A percentile compares a stretch with the other conserved stretches of the same genome.
These are phyloP conservation scores for Lathamus discolor DNA, from an alignment of 2,113 vertebrate species.

Conservation along the genomic window DNA sequence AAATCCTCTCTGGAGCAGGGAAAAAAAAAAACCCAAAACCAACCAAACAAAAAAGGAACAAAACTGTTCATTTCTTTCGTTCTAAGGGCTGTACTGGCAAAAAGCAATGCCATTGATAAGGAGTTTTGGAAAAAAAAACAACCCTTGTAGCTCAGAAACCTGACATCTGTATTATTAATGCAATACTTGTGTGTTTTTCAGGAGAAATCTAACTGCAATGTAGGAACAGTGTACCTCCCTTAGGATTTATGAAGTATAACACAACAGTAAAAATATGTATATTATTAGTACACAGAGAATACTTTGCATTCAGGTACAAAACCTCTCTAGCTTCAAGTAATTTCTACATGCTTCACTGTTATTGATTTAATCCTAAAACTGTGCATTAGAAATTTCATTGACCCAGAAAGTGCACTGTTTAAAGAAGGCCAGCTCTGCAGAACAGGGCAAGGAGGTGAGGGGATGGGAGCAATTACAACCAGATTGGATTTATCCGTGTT, in stretches of 20 bases:
- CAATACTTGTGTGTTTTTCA: not conserved
- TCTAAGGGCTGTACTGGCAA: not conserved
- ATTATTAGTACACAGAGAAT: not conserved
- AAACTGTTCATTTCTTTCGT: not conserved
- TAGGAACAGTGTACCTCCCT: not conserved
- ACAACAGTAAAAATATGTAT: not conserved
- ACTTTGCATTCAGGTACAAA: not conserved
- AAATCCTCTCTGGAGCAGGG: not conserved
- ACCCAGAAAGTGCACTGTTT: not conserved
- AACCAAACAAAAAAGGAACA: not conserved
- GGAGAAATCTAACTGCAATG: not conserved
- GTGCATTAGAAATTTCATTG: not conserved
- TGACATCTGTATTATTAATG: not conserved
- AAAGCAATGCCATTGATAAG: not conserved
- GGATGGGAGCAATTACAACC: not conserved
- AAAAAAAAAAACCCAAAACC: not conserved
- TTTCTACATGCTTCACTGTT: not conserved
- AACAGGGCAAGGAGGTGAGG: not conserved
- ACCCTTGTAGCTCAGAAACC: not conserved
- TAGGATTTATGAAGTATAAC: not conserved
- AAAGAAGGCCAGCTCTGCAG: not conserved
- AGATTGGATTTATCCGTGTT: not conserved
- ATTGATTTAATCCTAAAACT: not conserved
- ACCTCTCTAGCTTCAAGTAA: not conserved
- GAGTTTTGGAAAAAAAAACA: not conserved